These are phyloP conservation scores for Cyclopterus lumpus DNA, from an alignment of 2,797 vertebrate species.

Conservation along the genomic window DNA sequence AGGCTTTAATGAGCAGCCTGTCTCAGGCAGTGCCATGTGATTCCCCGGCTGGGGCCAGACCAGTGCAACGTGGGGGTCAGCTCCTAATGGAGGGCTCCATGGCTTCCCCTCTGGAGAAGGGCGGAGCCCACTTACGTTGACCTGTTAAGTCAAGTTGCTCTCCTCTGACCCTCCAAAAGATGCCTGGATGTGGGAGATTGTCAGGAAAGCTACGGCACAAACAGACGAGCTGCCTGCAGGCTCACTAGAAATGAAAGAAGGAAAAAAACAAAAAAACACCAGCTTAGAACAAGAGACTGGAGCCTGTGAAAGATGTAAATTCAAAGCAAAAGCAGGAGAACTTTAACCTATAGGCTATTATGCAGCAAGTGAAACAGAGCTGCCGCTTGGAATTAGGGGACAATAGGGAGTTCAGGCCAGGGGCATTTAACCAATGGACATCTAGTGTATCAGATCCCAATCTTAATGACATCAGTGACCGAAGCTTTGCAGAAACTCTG, in stretches of 20 bases:
- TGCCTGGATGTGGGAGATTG: conserved; percentile 75
- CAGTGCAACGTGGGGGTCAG: conserved; percentile 78
- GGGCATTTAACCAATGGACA: conserved; percentile 81
- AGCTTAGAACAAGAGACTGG: conserved; percentile 68
- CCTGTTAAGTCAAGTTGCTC: conserved; percentile 86
- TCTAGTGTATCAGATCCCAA: conserved; percentile 82
- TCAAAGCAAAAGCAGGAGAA: conserved; percentile 82
- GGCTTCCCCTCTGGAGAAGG: conserved; percentile 81
- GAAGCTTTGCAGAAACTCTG: conserved; percentile 75
- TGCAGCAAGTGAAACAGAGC: conserved; percentile 79
- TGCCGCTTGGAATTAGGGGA: conserved; percentile 82
- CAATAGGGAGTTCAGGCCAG: conserved; percentile 77
- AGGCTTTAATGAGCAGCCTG: conserved; percentile 84
- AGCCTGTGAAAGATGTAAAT: conserved; percentile 82
- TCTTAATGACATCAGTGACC: conserved; percentile 84
- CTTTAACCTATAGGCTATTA: conserved; percentile 83
- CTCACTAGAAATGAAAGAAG: conserved; percentile 60
- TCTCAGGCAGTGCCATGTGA: conserved; percentile 81
- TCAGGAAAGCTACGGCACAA: conserved; percentile 68
- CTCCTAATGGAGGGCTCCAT: conserved; percentile 82
- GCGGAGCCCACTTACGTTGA: conserved; percentile 83
- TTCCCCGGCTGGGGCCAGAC: conserved; percentile 78
- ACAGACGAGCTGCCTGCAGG: conserved; percentile 70
- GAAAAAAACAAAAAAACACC: conserved; percentile 56
- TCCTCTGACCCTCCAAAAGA: conserved; percentile 83